Percentiles rank a stretch among this genome's conserved stretches.
phyloP scores from a whole-genome alignment of 2,797 vertebrate species.

The Sylvia borin region DNA sequence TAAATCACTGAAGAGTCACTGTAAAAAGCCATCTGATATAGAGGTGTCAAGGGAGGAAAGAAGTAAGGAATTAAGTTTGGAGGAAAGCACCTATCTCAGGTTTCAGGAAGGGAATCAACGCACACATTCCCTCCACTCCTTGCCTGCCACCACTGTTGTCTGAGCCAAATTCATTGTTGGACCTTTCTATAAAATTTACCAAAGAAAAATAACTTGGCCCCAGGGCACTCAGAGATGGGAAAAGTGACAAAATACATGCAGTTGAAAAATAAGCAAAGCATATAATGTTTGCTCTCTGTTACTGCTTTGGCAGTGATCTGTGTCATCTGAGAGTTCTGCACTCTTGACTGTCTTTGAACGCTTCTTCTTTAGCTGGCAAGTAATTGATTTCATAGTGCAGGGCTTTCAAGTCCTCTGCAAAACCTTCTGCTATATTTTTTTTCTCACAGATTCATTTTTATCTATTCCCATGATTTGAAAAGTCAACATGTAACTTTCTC shows the following conservation, averaged over 20 bases:
- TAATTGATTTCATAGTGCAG: conserved; percentile 10
- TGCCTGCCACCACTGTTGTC: not conserved
- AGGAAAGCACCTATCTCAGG: not conserved
- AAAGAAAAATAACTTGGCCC: not conserved
- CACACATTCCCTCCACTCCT: not conserved
- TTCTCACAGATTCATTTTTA: not conserved
- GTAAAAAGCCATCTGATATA: not conserved
- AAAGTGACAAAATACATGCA: not conserved
- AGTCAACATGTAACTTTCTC: not conserved
- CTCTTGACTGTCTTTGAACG: not conserved
- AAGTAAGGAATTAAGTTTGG: not conserved
- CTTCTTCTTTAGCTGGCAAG: not conserved
- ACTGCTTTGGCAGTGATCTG: not conserved
- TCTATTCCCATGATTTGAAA: not conserved
- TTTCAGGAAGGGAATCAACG: not conserved
- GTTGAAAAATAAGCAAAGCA: not conserved
- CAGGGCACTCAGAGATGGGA: not conserved
- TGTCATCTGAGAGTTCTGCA: not conserved
- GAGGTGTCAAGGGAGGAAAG: not conserved
- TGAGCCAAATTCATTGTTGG: not conserved
- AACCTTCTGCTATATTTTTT: not conserved
- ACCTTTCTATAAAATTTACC: not conserved
- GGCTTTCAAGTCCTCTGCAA: not conserved
- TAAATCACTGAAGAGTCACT: not conserved
- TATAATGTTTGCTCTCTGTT: not conserved